Evolutionary conservation across 2,113 vertebrate species (phyloP).

Genomic region (Myrmecophaga tridactyla): DNA sequence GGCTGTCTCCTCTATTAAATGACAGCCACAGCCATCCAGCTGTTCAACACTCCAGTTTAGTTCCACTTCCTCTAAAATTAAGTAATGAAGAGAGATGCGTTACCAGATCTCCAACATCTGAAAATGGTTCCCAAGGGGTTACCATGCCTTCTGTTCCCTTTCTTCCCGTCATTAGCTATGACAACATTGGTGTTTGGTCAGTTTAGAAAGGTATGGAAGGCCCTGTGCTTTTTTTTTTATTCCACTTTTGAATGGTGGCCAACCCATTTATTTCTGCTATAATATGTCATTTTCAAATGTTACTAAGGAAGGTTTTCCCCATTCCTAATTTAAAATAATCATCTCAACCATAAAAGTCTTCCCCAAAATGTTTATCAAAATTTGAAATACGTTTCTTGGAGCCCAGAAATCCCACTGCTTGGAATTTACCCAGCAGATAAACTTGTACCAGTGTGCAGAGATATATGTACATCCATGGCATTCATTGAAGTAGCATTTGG

Average conservation of each 20-base stretch:
- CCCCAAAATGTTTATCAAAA: not conserved
- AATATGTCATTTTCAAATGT: not conserved
- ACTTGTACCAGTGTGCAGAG: not conserved
- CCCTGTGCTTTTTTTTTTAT: not conserved
- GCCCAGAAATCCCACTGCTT: not conserved
- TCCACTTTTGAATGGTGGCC: not conserved
- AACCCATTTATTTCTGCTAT: not conserved
- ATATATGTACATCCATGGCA: not conserved
- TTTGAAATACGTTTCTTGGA: constrained; percentile 18
- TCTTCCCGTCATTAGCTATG: not conserved
- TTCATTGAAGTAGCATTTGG: not conserved
- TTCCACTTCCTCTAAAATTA: constrained; percentile 15
- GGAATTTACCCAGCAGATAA: not conserved
- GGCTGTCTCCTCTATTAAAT: not conserved
- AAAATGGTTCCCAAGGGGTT: constrained; percentile 24
- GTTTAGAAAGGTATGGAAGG: not conserved
- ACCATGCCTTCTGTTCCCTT: not conserved
- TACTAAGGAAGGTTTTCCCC: not conserved
- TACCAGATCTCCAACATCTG: constrained; percentile 9
- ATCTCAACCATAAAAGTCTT: not conserved
- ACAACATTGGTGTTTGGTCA: not conserved
- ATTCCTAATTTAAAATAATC: constrained; percentile 1
- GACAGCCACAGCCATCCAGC: not conserved
- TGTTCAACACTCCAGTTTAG: not conserved
- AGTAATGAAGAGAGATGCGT: constrained; percentile 31